Evolutionary conservation across 2,888 invertebrate species (phyloP).

Genomic region (Dermolepida albohirtum): DNA sequence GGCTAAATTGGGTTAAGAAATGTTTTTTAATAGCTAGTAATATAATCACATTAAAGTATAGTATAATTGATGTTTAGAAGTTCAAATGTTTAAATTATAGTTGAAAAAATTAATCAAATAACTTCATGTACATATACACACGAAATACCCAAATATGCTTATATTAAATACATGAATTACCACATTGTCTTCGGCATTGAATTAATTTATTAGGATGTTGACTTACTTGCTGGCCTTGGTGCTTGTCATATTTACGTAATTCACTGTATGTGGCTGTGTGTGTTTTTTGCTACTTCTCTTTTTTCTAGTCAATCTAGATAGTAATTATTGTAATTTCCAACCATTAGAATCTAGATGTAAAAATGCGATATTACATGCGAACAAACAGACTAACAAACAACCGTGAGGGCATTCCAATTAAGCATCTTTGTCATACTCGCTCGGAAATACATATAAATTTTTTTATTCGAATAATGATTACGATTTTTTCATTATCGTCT

Average conservation of each 20-base stretch:
- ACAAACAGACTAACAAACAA: constrained; percentile 1
- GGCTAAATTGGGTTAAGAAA: too few species aligned
- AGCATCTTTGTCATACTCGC: constrained; percentile 4
- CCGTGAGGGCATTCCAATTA: constrained; percentile 13
- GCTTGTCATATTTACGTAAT: constrained; percentile 26
- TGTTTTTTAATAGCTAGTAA: too few species aligned
- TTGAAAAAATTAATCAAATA: too few species aligned
- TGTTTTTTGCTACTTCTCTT: constrained; percentile 8
- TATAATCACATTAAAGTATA: too few species aligned
- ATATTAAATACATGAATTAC: constrained; percentile 9
- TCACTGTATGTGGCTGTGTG: not conserved
- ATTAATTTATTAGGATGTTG: constrained; percentile 40
- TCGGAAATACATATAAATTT: not conserved
- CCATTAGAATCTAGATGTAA: constrained; percentile 31
- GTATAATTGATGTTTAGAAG: too few species aligned
- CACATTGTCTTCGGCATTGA: constrained; percentile 36
- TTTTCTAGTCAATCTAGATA: not conserved
- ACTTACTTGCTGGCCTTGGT: constrained; percentile 32
- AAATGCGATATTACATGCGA: constrained; percentile 11
- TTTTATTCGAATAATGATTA: not conserved
- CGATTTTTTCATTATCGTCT: not conserved
- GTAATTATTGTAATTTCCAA: constrained; percentile 31
- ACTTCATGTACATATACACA: too few species aligned
- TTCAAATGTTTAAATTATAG: too few species aligned
- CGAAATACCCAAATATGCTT: not conserved